Evolutionary conservation across 2,888 invertebrate species (phyloP), one percentile per base, ranked within the genome.

Genomic region (Morpho achilles): DNA sequence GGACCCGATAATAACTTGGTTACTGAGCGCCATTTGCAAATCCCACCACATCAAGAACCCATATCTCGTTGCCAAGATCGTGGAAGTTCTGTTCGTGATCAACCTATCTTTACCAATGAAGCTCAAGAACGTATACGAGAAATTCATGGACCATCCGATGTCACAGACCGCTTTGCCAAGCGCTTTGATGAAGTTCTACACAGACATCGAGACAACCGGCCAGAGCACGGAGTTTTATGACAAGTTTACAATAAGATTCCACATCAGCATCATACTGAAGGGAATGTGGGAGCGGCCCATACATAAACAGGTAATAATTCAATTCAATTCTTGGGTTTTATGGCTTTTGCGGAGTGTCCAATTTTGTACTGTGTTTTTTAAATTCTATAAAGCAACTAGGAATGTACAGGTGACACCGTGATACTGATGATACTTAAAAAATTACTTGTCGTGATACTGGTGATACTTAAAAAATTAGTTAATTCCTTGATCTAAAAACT

Each of bases 191-290:
- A 97, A 97, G 85, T 99, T 99, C 91, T 99, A 99, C 87, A 98
- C 98, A 70, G 98, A 98, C 74, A 97, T 99, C 58, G 99, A 99
- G 91, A 97, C 97, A 8, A 99, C 99, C 8, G 99, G 99, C 8
- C 97, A 98, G 69, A 98, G 97, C 84, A 98, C 97, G 43, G 99
- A 99, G 89, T 99, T 99, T 89, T 99, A 99, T 77, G 99, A 99
- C 87, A 99, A 99, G 89, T 99, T 99, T 86, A 97, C 98, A 8
- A 99, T 99, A 72, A 94, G 99, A 81, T 98, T 98, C 91, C 98
- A 99, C 81, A 98, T 99, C 80, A 98, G 98, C 84, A 94, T 99
- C 77, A 97, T 99, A 74, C 93, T 99, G 70, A 98, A 98, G 85
- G 95, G 95, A 53, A 96, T 99, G 95, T 99, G 99, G 99, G 95